These are phyloP conservation scores for Leptopterna dolabrata DNA, from an alignment of 2,888 invertebrate genomes.

Conservation along the genomic window DNA sequence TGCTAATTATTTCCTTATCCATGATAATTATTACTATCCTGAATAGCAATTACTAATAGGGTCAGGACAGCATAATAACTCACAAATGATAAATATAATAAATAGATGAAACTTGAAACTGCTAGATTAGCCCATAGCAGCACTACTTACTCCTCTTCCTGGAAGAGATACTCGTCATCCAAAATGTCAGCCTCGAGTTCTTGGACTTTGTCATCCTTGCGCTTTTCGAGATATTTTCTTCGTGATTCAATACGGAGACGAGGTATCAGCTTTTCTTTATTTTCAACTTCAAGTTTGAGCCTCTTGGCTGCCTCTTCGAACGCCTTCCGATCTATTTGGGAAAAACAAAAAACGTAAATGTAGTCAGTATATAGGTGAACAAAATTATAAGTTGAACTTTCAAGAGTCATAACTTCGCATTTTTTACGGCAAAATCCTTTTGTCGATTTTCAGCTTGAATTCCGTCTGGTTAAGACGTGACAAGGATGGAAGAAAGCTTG, in stretches of 20 bases:
- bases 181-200: slow-evolving; percentile 94
- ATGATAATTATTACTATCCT: too few relatives aligned
- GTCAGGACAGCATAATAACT: too few relatives aligned
- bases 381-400: too few relatives aligned
- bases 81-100: too few relatives aligned
- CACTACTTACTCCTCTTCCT: slow-evolving; percentile 80
- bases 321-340: slow-evolving; percentile 74
- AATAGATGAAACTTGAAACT: background rate
- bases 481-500: too few relatives aligned
- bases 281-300: slow-evolving; percentile 85
- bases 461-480: too few relatives aligned
- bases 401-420: too few relatives aligned
- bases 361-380: too few relatives aligned
- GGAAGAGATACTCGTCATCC: slow-evolving; percentile 96
- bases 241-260: slow-evolving; percentile 91
- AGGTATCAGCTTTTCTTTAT: slow-evolving; percentile 84
- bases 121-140: background rate
- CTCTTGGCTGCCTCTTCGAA: slow-evolving; percentile 92
- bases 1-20: too few relatives aligned
- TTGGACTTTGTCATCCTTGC: slow-evolving; percentile 95
- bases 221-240: slow-evolving; percentile 92
- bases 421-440: too few relatives aligned
- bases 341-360: slow-evolving; percentile 62
- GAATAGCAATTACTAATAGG: too few relatives aligned
- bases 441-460: too few relatives aligned